phyloP scores from a whole-genome alignment of 2,113 vertebrate species.

The Oncorhynchus clarkii region DNA sequence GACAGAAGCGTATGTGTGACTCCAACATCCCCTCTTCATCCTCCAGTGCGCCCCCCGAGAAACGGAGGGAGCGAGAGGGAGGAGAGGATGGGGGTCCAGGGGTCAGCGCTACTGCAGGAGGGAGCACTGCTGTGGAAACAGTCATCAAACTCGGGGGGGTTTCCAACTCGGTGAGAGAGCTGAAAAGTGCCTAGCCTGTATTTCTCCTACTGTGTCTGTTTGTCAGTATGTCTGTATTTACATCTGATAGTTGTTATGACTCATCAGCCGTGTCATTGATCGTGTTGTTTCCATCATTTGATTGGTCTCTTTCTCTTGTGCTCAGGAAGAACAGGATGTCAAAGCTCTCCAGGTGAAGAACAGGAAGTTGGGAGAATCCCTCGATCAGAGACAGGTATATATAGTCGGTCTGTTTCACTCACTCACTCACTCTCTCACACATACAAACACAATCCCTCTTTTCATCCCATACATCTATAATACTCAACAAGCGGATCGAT shows the following conservation, averaged over 20 bases:
- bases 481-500: not conserved
- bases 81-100: constrained; percentile 71
- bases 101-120: constrained; percentile 71
- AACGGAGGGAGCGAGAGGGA: constrained; percentile 85
- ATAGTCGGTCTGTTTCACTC: not conserved
- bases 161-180: constrained; percentile 82
- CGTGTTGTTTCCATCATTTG: not conserved
- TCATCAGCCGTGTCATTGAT: not conserved
- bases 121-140: constrained; percentile 91
- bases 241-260: not conserved
- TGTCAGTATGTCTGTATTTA: not conserved
- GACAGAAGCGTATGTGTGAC: constrained; percentile 83
- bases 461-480: not conserved
- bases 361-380: constrained; percentile 88
- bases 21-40: constrained; percentile 75
- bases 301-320: constrained; percentile 5
- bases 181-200: too few relatives aligned
- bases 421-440: not conserved
- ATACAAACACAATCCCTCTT: not conserved
- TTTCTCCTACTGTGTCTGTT: not conserved
- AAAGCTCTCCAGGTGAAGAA: constrained; percentile 93
- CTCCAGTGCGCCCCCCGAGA: constrained; percentile 82
- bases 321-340: constrained; percentile 95
- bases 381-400: constrained; percentile 86
- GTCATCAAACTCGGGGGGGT: constrained; percentile 93